Evolutionary conservation across 64 coral and sea anemone genomes (phyloP).

Genomic region (Anthopleura sola): DNA sequence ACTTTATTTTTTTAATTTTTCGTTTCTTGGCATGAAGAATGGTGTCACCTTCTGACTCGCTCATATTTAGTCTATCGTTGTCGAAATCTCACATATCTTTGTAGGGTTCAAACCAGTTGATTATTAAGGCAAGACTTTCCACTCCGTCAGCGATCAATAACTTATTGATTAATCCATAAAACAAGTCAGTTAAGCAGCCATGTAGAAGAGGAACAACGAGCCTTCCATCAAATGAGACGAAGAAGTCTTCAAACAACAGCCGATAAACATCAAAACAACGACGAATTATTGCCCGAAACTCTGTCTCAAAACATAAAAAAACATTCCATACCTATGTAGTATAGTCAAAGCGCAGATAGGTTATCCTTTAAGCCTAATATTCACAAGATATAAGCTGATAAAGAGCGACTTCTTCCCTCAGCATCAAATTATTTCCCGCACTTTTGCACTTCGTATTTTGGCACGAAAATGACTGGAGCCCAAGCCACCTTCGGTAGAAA

Average conservation of each 20-base stretch:
- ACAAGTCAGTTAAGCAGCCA: not conserved
- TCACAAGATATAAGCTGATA: not conserved
- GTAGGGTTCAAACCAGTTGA: not conserved
- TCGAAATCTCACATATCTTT: not conserved
- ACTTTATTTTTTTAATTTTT: not conserved
- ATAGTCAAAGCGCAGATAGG: not conserved
- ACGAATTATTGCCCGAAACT: not conserved
- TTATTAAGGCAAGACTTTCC: not conserved
- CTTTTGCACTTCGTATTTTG: constrained; percentile 15
- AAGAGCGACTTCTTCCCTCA: not conserved
- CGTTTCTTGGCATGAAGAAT: not conserved
- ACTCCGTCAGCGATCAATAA: not conserved
- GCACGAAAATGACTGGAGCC: not conserved
- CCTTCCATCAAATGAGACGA: not conserved
- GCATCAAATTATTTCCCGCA: not conserved
- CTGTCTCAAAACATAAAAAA: not conserved
- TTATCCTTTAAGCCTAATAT: not conserved
- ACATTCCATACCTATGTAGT: not conserved
- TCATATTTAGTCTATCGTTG: not conserved
- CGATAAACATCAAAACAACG: not conserved
- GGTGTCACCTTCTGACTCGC: not conserved
- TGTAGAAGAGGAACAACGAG: not conserved
- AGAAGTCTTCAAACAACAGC: not conserved
- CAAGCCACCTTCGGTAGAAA: not conserved
- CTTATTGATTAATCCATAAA: not conserved